Evolutionary conservation across 2,113 vertebrate genomes (phyloP).

Genomic region (Trochalopteron elliotii): DNA sequence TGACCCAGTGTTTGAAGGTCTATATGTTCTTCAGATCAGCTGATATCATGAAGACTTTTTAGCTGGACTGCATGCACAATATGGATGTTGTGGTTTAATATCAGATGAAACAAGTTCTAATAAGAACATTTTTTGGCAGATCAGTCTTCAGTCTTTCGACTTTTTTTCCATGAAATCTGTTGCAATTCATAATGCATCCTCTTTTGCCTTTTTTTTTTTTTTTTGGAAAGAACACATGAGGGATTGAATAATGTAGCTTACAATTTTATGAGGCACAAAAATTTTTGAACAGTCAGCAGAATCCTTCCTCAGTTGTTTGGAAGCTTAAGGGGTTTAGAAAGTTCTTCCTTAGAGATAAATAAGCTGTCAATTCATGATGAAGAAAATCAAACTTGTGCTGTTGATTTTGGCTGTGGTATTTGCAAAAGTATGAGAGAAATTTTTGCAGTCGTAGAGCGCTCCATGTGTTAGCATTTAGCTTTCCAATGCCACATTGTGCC

Average conservation of each 20-base stretch:
- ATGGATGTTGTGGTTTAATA: not conserved
- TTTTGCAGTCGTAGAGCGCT: conserved; percentile 60
- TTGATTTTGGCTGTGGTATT: conserved; percentile 81
- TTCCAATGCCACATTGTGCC: conserved; percentile 68
- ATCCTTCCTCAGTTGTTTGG: conserved; percentile 76
- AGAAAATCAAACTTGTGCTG: conserved; percentile 84
- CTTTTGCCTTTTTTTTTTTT: not conserved
- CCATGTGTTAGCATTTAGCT: conserved; percentile 83
- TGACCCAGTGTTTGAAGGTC: conserved; percentile 8
- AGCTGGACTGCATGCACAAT: not conserved
- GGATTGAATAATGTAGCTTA: conserved; percentile 53
- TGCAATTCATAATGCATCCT: conserved; percentile 15
- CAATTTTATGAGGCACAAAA: conserved; percentile 63
- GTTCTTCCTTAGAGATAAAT: conserved; percentile 82
- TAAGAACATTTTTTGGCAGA: not conserved
- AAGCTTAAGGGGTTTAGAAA: conserved; percentile 80
- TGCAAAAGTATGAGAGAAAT: conserved; percentile 78
- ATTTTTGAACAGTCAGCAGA: conserved; percentile 87
- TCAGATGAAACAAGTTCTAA: not conserved
- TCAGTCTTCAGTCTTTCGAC: not conserved
- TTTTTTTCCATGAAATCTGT: conserved; percentile 3
- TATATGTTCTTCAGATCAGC: conserved; percentile 3
- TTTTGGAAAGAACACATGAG: not conserved
- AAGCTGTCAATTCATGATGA: conserved; percentile 88
- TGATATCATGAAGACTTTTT: not conserved